These are phyloP conservation scores for Pollenia amentaria DNA, from an alignment of 2,888 invertebrate species.

Conservation along the genomic window DNA sequence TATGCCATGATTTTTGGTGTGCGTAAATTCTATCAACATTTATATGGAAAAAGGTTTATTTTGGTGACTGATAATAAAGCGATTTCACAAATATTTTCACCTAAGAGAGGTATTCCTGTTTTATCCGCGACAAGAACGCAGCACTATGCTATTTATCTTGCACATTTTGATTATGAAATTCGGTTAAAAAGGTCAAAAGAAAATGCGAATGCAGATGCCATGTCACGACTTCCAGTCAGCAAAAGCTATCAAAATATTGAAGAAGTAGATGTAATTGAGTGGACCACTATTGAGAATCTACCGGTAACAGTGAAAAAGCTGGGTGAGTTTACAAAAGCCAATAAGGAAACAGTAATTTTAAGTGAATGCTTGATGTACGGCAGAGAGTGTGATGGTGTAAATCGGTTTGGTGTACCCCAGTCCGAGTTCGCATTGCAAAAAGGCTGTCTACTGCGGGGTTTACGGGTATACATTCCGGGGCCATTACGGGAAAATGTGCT, in stretches of 20 bases:
- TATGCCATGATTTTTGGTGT: too few relatives aligned
- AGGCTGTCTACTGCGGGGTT: constrained; percentile 5
- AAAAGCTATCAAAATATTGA: constrained; percentile 18
- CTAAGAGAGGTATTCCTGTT: constrained; percentile 68
- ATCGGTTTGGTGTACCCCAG: constrained; percentile 27
- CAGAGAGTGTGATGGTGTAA: neutral
- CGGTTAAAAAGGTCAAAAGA: constrained; percentile 50
- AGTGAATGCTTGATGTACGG: constrained; percentile 3
- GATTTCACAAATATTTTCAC: constrained; percentile 71
- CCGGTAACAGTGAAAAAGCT: constrained; percentile 39
- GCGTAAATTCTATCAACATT: too few relatives aligned
- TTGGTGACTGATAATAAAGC: constrained; percentile 77
- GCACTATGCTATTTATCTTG: constrained; percentile 69
- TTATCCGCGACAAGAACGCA: constrained; percentile 22
- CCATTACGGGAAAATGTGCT: constrained; percentile 1
- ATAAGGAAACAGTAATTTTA: constrained; percentile 6
- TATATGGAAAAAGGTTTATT: constrained; percentile 80
- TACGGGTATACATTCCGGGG: constrained; percentile 17
- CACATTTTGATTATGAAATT: constrained; percentile 66
- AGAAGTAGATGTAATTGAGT: constrained; percentile 59
- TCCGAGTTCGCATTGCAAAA: constrained; percentile 36
- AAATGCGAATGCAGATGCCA: constrained; percentile 62
- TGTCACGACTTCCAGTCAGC: constrained; percentile 44
- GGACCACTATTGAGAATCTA: constrained; percentile 46
- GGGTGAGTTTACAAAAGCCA: too few relatives aligned